Percentiles rank a stretch among this genome's conserved stretches.
phyloP scores from a whole-genome alignment of 2,113 vertebrate genomes.

The Lutjanus erythropterus region DNA sequence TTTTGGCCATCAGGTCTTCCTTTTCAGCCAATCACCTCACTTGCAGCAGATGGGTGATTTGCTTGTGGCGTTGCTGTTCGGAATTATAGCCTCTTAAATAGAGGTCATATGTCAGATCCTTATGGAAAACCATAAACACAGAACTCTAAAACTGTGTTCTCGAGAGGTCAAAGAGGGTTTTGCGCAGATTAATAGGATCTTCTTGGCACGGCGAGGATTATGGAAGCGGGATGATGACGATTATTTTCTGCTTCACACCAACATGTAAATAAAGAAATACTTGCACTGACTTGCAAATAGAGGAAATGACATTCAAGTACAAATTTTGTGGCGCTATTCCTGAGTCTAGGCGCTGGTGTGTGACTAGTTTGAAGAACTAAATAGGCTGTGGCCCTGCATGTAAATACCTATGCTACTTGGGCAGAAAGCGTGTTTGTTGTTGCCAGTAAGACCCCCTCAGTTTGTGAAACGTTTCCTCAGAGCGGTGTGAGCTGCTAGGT shows the following conservation, averaged over 20 bases:
- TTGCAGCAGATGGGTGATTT: conserved; percentile 15
- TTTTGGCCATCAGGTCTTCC: neutral
- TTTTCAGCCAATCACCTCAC: neutral
- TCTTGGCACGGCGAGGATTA: conserved; percentile 44
- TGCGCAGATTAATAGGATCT: conserved; percentile 38
- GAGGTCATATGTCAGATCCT: conserved; percentile 36
- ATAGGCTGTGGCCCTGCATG: conserved; percentile 31
- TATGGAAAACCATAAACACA: conserved; percentile 14
- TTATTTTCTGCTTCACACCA: conserved; percentile 23
- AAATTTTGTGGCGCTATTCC: neutral
- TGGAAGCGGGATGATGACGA: conserved; percentile 9
- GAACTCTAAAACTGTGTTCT: conserved; percentile 6
- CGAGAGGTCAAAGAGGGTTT: conserved; percentile 35
- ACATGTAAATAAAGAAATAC: conserved; percentile 32
- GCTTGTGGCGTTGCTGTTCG: neutral
- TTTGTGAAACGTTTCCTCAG: conserved; percentile 56
- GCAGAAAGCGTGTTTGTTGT: conserved; percentile 52
- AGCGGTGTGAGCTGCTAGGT: conserved; percentile 53
- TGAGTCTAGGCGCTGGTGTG: neutral
- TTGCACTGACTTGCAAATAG: conserved; percentile 8
- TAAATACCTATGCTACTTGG: conserved; percentile 40
- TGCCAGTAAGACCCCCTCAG: conserved; percentile 31
- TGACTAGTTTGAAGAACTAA: conserved; percentile 18
- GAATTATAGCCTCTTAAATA: conserved; percentile 33
- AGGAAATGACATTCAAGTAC: conserved; percentile 22